Conservation (phyloP, 1,140 invertebrate genomes). For the Bombus waltoni region DNA sequence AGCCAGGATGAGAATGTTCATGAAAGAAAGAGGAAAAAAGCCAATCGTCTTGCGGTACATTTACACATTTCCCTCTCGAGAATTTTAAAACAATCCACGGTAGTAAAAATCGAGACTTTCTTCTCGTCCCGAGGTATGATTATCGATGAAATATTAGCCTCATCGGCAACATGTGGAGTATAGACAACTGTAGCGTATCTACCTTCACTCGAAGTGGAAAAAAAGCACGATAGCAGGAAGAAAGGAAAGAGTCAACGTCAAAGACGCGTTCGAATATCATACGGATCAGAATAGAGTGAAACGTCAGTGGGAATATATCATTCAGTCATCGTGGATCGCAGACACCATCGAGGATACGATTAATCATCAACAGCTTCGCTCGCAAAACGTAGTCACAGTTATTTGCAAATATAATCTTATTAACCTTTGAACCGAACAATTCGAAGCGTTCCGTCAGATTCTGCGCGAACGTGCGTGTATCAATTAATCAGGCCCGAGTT, state of each 20-base stretch:
- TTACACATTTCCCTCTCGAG: no score
- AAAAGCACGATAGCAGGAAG: background rate
- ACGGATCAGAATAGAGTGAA: conserved; percentile 26
- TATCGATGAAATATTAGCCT: conserved; percentile 1
- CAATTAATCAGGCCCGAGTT: background rate
- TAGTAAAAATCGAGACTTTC: background rate
- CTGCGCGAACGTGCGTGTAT: background rate
- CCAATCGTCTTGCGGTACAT: background rate
- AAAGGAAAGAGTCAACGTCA: background rate
- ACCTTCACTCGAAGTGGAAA: background rate
- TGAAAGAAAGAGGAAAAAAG: background rate
- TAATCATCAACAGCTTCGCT: background rate
- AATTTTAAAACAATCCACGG: background rate
- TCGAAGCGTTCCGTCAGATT: conserved; percentile 18
- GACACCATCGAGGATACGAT: conserved; percentile 8
- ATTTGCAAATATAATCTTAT: conserved; percentile 33
- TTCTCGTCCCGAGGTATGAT: background rate
- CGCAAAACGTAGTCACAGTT: conserved; percentile 5
- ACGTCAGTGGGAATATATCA: conserved; percentile 37
- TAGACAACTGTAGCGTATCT: background rate
- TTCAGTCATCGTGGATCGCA: conserved; percentile 30
- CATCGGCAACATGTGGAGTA: background rate
- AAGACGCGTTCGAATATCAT: background rate
- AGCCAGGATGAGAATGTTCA: background rate
- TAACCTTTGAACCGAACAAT: conserved; percentile 33